phyloP scores from a whole-genome alignment of 2,888 invertebrate genomes.

The Ennomos quercinarius region DNA sequence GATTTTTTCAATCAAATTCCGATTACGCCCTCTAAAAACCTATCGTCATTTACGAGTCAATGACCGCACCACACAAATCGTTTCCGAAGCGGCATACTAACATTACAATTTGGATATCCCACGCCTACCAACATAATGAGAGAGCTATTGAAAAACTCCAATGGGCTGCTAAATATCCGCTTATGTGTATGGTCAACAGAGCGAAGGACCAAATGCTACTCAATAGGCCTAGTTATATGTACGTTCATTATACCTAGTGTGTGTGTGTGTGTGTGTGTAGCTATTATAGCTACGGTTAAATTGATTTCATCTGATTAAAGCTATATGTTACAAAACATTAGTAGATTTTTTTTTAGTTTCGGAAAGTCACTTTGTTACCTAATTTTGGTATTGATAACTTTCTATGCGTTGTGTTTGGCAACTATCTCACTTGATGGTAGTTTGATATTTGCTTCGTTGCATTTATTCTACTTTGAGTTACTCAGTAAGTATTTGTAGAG shows the following conservation, averaged over 20 bases:
- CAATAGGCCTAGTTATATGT: conserved; percentile 6
- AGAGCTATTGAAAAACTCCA: conserved; percentile 47
- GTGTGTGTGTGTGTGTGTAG: too few relatives aligned
- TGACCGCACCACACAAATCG: conserved; percentile 34
- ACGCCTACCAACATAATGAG: conserved; percentile 30
- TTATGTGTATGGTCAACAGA: conserved; percentile 33
- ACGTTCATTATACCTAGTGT: background rate
- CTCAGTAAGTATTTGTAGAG: too few relatives aligned
- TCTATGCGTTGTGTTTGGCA: too few relatives aligned
- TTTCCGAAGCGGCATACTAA: conserved; percentile 14
- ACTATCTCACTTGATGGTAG: too few relatives aligned
- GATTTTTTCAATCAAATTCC: conserved; percentile 26
- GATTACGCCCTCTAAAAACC: conserved; percentile 34
- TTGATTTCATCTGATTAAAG: too few relatives aligned
- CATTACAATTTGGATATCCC: conserved; percentile 20
- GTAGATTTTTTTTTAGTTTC: too few relatives aligned
- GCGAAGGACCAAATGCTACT: conserved; percentile 23
- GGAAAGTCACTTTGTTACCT: too few relatives aligned
- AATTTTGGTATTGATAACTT: too few relatives aligned
- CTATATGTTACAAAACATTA: too few relatives aligned
- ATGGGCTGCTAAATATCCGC: conserved; percentile 45
- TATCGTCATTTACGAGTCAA: conserved; percentile 38
- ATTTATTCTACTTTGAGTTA: too few relatives aligned
- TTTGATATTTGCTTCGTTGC: too few relatives aligned
- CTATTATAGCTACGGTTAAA: too few relatives aligned